phyloP scores from a whole-genome alignment of 1,140 invertebrate genomes.

The Cecropterus lyciades region DNA sequence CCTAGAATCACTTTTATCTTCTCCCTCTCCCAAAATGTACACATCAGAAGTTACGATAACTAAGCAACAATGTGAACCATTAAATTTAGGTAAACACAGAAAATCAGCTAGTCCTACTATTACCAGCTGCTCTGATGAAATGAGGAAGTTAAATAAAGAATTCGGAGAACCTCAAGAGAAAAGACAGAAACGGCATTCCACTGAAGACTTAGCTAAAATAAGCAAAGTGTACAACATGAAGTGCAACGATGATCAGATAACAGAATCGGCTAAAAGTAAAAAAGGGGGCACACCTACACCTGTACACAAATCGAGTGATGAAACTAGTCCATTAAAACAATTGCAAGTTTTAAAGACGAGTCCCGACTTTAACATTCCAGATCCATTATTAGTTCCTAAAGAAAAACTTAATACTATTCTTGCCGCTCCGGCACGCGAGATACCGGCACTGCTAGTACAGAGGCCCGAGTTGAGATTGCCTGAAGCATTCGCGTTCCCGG shows the following conservation, averaged over 20 bases:
- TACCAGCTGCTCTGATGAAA: constrained; percentile 86
- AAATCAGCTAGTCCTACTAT: constrained; percentile 86
- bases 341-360: constrained; percentile 89
- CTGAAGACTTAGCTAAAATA: constrained; percentile 71
- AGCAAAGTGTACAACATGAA: constrained; percentile 71
- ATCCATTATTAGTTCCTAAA: constrained; percentile 91
- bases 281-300: constrained; percentile 26
- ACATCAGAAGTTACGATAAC: constrained; percentile 84
- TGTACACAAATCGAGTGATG: constrained; percentile 74
- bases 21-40: constrained; percentile 83
- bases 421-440: constrained; percentile 90
- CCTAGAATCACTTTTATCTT: constrained; percentile 84
- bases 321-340: constrained; percentile 88
- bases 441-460: constrained; percentile 88
- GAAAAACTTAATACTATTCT: constrained; percentile 89
- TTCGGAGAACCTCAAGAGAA: constrained; percentile 86
- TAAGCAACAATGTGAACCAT: constrained; percentile 87
- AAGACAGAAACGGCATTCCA: constrained; percentile 81
- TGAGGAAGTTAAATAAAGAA: constrained; percentile 76
- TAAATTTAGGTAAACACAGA: constrained; percentile 87
- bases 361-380: constrained; percentile 89
- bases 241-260: constrained; percentile 60
- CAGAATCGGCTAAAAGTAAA: constrained; percentile 44
- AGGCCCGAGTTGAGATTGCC: constrained; percentile 89
- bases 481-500: constrained; percentile 88